phyloP scores from a whole-genome alignment of 2,888 invertebrate species.

The Andrena flavipes region DNA sequence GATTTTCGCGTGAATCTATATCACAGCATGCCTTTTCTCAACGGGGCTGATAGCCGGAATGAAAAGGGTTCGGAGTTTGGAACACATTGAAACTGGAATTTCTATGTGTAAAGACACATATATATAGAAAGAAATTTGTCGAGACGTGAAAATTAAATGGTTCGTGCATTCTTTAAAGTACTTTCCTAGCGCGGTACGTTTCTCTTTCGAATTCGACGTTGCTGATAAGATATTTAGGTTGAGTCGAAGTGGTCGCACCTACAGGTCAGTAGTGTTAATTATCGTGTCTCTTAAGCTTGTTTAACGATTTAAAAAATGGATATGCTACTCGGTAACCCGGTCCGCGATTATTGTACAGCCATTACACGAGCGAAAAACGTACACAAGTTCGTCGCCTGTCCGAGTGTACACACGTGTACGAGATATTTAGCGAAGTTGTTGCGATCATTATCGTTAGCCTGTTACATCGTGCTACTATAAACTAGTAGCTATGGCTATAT shows the following conservation, averaged over 20 bases:
- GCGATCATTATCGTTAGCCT: conserved; percentile 62
- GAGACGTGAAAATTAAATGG: conserved; percentile 17
- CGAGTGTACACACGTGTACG: conserved; percentile 50
- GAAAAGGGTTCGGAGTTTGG: neutral
- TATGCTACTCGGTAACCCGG: conserved; percentile 76
- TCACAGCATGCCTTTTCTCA: conserved; percentile 72
- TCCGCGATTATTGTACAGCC: conserved; percentile 77
- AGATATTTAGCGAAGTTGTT: conserved; percentile 55
- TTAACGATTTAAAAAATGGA: conserved; percentile 72
- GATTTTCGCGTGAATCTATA: conserved; percentile 59
- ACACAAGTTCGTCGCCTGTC: conserved; percentile 35
- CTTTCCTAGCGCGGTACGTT: conserved; percentile 11
- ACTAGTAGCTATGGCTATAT: conserved; percentile 71
- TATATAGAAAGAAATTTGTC: neutral
- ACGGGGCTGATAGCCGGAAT: conserved; percentile 19
- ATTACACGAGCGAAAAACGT: conserved; percentile 66
- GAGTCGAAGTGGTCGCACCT: conserved; percentile 62
- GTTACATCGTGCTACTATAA: conserved; percentile 69
- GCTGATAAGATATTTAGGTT: conserved; percentile 37
- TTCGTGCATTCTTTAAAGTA: conserved; percentile 20
- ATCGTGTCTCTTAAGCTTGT: conserved; percentile 62
- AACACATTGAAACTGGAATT: neutral
- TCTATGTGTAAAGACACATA: conserved; percentile 16
- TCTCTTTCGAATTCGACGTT: conserved; percentile 22
- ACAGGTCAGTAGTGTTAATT: conserved; percentile 40